Percentiles rank a stretch among this genome's conserved stretches.
Conservation (phyloP, 2,888 invertebrate species). For the Pammene fasciana region DNA sequence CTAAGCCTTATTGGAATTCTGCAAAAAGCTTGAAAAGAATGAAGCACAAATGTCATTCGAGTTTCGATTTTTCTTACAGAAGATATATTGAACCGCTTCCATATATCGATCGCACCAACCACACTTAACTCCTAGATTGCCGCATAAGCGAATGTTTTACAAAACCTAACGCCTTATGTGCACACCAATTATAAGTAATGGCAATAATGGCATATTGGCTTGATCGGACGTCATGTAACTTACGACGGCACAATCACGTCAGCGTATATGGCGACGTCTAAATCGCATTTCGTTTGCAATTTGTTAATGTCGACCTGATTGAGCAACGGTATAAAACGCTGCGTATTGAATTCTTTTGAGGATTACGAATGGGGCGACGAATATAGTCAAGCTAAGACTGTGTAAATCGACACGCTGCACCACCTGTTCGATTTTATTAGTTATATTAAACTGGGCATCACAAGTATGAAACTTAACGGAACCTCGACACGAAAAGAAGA, state of each 20-base stretch:
- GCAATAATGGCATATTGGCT: slow-evolving; percentile 47
- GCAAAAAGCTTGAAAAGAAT: background rate
- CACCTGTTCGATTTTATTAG: background rate
- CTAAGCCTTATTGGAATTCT: background rate
- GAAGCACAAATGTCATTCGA: background rate
- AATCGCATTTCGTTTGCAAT: slow-evolving; percentile 37
- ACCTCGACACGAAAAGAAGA: no score
- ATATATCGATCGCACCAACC: slow-evolving; percentile 17
- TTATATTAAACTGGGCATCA: no score
- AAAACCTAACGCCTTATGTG: slow-evolving; percentile 43
- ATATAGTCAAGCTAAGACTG: background rate
- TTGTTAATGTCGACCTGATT: slow-evolving; percentile 38
- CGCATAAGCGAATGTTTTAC: slow-evolving; percentile 34
- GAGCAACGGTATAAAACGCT: slow-evolving; percentile 28
- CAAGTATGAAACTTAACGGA: no score
- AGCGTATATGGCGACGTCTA: slow-evolving; percentile 36
- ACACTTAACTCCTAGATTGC: slow-evolving; percentile 13
- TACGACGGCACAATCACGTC: slow-evolving; percentile 38
- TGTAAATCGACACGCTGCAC: slow-evolving; percentile 2
- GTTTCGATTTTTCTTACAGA: background rate
- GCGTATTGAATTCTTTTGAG: slow-evolving; percentile 23
- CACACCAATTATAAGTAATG: slow-evolving; percentile 46
- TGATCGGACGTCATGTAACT: slow-evolving; percentile 40
- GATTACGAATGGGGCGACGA: slow-evolving; percentile 18
- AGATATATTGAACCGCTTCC: slow-evolving; percentile 19